Base-by-base conservation (phyloP, 2,888 invertebrate species). In the Chironomus tentans region DNA sequence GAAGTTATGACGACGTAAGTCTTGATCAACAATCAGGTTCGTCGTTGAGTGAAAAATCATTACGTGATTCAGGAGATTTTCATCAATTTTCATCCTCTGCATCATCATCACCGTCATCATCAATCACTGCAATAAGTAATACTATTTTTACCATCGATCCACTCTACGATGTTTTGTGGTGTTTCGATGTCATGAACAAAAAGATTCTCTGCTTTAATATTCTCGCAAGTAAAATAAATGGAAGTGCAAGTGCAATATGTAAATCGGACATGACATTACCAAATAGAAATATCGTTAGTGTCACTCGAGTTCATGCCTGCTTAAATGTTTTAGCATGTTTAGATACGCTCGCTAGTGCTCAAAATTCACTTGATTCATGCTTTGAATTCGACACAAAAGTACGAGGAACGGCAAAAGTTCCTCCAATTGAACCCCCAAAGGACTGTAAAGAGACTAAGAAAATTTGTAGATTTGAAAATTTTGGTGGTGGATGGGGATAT, bases 401-500 rank as follows among this genome's bases (percentile, higher is more conserved):
- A 4, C 15, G 22, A 12, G 69, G n/a, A 46, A 84, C 84, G 47
- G 82, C 28, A 1, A 76, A 85, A 85, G 38, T 81, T 78, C 13
- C 78, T 81, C 0, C 81, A 83, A 0, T 83, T 84, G 0, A 79
- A 82, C 4, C 80, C 80, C 21, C 21, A 83, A 0, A 88, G 89
- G 38, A 89, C 92, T 79, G 94, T 94, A 80, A 95, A 95, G 82
- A 95, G 90, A 81, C 87, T 88, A 70, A 88, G 90, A 1, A 68
- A 21, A 93, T 97, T 18, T 94, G 92, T 81, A 87, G 98, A 78
- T 98, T 97, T 83, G 96, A 96, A 82, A 94, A 93, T 83, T 94
- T 95, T 81, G 98, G 98, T 2, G 97, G 97, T 28, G 97, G 97
- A 4, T 98, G 98, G 98, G 98, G 98, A 2, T 98, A 98, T 84